These are phyloP conservation scores for Cenopis cana DNA, from an alignment of 2,888 invertebrate species.

Conservation along the genomic window DNA sequence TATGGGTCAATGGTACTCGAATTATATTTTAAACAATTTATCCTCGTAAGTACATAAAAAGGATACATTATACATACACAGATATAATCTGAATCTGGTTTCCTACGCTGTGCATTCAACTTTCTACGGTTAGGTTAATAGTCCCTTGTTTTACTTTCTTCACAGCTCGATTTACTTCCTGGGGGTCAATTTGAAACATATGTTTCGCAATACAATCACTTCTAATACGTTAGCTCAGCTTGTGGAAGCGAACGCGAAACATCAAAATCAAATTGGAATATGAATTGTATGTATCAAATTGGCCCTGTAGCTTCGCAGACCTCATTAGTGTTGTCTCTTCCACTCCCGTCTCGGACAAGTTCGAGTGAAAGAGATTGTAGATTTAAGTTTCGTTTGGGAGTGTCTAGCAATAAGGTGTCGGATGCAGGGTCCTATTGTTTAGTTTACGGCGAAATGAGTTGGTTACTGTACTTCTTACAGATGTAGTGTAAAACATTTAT, in stretches of 20 bases:
- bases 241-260: too few relatives aligned
- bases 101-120: conserved; percentile 1
- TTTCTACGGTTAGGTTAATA: conserved; percentile 42
- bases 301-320: not conserved
- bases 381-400: conserved; percentile 13
- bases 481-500: too few relatives aligned
- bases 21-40: too few relatives aligned
- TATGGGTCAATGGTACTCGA: too few relatives aligned
- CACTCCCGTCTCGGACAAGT: conserved; percentile 49
- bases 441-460: not conserved
- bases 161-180: conserved; percentile 51
- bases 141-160: conserved; percentile 53
- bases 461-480: too few relatives aligned
- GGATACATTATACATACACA: too few relatives aligned
- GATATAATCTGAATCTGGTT: not conserved
- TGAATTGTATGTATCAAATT: not conserved
- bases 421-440: conserved; percentile 14
- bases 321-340: conserved; percentile 32
- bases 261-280: not conserved
- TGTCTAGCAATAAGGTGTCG: not conserved
- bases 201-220: not conserved
- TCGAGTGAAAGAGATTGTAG: conserved; percentile 21
- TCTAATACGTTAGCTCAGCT: not conserved
- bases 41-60: too few relatives aligned
- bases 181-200: not conserved